Base-by-base conservation (phyloP, 2,888 invertebrate species). In the Ennomos fuscantarius region DNA sequence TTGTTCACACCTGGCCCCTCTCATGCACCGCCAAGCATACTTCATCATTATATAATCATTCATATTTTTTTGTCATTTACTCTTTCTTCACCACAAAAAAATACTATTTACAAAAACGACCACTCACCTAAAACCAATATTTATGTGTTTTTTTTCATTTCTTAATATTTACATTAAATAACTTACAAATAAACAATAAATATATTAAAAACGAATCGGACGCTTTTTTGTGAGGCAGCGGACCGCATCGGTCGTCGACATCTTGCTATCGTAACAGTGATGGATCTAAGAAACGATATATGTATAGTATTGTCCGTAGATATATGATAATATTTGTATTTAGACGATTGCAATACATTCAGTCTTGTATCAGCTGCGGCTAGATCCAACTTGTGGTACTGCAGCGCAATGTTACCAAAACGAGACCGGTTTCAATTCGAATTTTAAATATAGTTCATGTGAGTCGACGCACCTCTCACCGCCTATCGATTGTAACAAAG, bases 151-250 rank as follows among this genome's bases (percentile, higher is more conserved):
- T 74, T 77, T 78, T 79, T 76, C 69, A 83, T 80, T 80, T 81
- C 85, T 84, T 84, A 85, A 76, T 90, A 88, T 90, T 76, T 89
- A 89, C 87, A 89, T 85, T 87, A 89, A 90, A 90, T 86, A 88
- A 86, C 89, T 89, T 90, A 90, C 69, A 88, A 88, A 89, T 78
- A 85, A 87, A 87, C 73, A 83, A 88, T 88, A 88, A 87, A 89
- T 87, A 88, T 77, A 80, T 72, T 87, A 86, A 84, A 89, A 88
- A 87, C 77, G 75, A 82, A 78, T 72, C 9, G 81, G 81, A 85
- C 81, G 81, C 82, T 69, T 72, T 70, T 66, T 64, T 55, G 63
- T 60, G 66, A 63, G 66, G 65, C 62, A 60, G 62, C 65, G 52
- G 34, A 36, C 54, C 34, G 36, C 44, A 11, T 36, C 37, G 50